These are phyloP conservation scores for Leucosticte australis DNA, from an alignment of 2,113 vertebrate genomes.

Conservation along the genomic window DNA sequence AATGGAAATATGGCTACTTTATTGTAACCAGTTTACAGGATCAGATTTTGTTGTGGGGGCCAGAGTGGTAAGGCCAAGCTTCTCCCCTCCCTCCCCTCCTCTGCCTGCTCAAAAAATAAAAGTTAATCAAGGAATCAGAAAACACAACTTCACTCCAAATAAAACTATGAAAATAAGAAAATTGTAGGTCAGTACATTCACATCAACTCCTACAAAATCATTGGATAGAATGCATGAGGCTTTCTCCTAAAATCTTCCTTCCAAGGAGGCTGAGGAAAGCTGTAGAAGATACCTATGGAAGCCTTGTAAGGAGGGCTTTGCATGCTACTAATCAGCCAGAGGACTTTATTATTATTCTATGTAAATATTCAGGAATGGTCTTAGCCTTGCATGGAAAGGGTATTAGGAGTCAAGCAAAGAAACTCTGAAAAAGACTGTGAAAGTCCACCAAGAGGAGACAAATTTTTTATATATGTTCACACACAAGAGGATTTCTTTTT, in stretches of 20 bases:
- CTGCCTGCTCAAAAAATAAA: accelerated
- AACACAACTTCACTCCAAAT: background rate
- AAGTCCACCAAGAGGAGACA: background rate
- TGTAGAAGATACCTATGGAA: background rate
- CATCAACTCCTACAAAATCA: background rate
- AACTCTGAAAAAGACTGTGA: background rate
- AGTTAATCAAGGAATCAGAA: background rate
- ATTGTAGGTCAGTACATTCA: background rate
- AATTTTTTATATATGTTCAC: background rate
- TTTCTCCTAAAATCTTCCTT: slow-evolving; percentile 1
- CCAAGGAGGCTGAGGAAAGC: background rate
- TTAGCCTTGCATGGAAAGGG: background rate
- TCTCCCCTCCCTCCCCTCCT: accelerated
- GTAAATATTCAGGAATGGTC: background rate
- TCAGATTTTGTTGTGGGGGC: accelerated
- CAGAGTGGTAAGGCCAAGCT: background rate
- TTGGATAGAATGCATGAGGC: background rate
- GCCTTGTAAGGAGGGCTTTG: background rate
- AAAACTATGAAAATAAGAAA: background rate
- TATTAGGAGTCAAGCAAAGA: background rate
- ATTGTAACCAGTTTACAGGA: background rate
- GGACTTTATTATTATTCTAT: background rate
- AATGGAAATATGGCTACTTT: background rate
- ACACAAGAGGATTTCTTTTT: background rate
- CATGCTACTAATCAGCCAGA: background rate